A percentile compares a stretch with the other conserved stretches of the same genome.
These are phyloP conservation scores for Branchinecta lynchi DNA, from an alignment of 1,140 invertebrate genomes.

Conservation along the genomic window DNA sequence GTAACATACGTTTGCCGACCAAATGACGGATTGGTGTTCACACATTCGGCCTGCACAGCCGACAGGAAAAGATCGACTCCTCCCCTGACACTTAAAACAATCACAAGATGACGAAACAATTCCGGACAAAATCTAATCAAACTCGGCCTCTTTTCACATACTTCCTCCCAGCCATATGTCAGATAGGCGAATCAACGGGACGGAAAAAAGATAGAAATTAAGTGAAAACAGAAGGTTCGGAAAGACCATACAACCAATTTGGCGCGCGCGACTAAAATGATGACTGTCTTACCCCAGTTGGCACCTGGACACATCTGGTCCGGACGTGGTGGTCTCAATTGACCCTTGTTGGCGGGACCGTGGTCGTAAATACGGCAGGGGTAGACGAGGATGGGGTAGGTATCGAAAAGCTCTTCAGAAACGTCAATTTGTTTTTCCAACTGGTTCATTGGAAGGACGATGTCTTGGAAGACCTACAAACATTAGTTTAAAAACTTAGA, in stretches of 20 bases:
- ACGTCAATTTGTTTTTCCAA: constrained; percentile 38
- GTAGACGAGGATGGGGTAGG: constrained; percentile 39
- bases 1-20: no score
- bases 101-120: no score
- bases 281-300: constrained; percentile 28
- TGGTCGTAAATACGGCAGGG: constrained; percentile 41
- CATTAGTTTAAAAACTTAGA: not conserved
- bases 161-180: no score
- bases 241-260: not conserved
- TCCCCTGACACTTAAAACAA: no score
- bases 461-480: constrained; percentile 39
- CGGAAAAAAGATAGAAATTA: not conserved
- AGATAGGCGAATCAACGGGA: no score
- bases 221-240: not conserved
- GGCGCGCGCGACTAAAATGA: not conserved
- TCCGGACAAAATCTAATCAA: no score
- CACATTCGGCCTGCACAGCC: no score
- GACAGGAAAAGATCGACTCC: no score
- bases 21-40: no score
- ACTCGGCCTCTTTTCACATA: no score
- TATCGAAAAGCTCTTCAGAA: constrained; percentile 36
- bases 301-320: constrained; percentile 36
- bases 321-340: constrained; percentile 32
- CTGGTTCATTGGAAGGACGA: constrained; percentile 38
- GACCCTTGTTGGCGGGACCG: constrained; percentile 31